These are phyloP conservation scores for Phoxinus phoxinus DNA, from an alignment of 2,113 vertebrate genomes.

Conservation along the genomic window DNA sequence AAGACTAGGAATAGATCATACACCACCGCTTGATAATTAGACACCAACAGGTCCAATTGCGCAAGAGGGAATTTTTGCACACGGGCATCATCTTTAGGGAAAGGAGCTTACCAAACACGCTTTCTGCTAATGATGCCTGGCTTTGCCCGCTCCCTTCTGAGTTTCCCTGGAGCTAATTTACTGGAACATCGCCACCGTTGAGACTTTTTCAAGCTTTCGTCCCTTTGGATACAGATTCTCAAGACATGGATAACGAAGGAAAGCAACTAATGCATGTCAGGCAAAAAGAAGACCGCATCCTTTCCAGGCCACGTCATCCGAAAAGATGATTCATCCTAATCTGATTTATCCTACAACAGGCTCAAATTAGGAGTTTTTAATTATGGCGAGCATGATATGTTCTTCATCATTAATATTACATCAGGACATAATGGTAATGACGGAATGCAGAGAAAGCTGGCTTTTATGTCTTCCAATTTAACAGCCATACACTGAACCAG, in stretches of 20 bases:
- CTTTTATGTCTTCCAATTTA: neutral
- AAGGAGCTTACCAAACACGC: conserved; percentile 35
- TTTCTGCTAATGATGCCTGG: conserved; percentile 52
- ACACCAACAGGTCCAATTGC: conserved; percentile 49
- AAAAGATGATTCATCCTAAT: conserved; percentile 27
- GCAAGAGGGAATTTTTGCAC: conserved; percentile 49
- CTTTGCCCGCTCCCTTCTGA: conserved; percentile 45
- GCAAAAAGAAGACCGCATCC: neutral
- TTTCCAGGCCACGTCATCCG: neutral
- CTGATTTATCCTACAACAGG: neutral
- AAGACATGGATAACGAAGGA: conserved; percentile 33
- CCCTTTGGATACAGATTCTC: conserved; percentile 18
- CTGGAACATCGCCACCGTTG: conserved; percentile 49
- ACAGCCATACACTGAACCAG: neutral
- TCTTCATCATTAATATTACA: conserved; percentile 4
- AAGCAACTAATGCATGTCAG: conserved; percentile 6
- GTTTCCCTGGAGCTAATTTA: conserved; percentile 46
- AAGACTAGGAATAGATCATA: conserved; percentile 51
- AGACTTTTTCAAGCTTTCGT: conserved; percentile 39
- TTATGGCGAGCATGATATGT: neutral
- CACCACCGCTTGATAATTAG: conserved; percentile 46
- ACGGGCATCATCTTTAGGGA: conserved; percentile 45
- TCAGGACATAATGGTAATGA: neutral
- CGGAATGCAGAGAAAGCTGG: neutral
- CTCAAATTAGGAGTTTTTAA: neutral